Evolutionary conservation across 1,140 invertebrate species (phyloP), one percentile per base, ranked within the genome.

Genomic region (Drosophila sp.): DNA sequence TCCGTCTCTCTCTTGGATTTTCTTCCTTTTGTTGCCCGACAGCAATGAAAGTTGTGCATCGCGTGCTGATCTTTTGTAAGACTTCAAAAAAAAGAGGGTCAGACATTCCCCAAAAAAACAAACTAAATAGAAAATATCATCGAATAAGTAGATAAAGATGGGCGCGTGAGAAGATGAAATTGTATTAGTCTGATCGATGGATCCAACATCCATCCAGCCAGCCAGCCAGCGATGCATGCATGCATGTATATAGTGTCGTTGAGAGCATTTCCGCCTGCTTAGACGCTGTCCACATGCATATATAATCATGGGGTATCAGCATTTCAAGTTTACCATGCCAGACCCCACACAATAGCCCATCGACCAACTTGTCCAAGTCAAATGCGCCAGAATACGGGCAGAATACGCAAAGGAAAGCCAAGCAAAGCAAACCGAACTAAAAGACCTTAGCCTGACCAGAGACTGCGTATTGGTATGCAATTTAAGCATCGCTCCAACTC

Each of bases 291-390:
- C 56, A 58, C 56, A 38, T 58, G 56, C 32, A 58, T 58, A 62
- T 29, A 29, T 64, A 64, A 64, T 64, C 41, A 64, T 54, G 47
- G 44, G 62, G 38, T 64, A 50, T 44, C 62, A 64, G 44, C 44
- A 64, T 64, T 64, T 50, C 62, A 64, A 64, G 62, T 64, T 64
- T 58, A n/a, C 30, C 56, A 33, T 58, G 56, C n/a, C 17, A 38
- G 56, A 58, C 56, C 56, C 56, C 56, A 58, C 56, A 58, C 56
- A 58, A 58, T 58, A 58, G 56, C 32, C 56, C 56, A 58, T 58
- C 56, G 44, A 50, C 44, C 32, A 58, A 58, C 56, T 58, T 58
- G 56, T 58, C 56, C 56, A 58, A 58, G 56, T 58, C 56, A 58
- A 57, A 58, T 29, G 56, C 56, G 56, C 23, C 4, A 58, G 56